Conservation (phyloP, 2,797 vertebrate species). For the Chromobotia macracanthus region DNA sequence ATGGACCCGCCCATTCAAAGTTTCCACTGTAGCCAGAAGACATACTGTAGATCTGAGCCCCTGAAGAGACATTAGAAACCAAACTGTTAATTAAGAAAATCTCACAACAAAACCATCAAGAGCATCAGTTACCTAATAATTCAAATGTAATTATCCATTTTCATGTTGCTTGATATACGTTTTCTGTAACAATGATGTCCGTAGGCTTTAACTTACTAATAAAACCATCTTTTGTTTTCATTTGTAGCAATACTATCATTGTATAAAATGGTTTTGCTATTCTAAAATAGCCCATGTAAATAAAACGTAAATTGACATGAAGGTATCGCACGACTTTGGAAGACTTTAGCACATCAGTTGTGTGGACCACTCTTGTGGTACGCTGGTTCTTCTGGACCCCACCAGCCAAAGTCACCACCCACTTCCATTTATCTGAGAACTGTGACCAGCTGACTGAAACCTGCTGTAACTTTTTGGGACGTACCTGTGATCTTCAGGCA, state of each 20-base stretch:
- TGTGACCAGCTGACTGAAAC: too few species aligned
- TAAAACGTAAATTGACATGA: not conserved
- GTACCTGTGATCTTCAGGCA: constrained; percentile 74
- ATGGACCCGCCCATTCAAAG: constrained; percentile 65
- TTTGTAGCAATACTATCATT: not conserved
- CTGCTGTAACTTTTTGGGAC: not conserved
- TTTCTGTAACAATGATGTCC: not conserved
- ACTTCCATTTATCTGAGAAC: too few species aligned
- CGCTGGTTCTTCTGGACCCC: too few species aligned
- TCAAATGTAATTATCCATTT: not conserved
- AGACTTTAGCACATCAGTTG: too few species aligned
- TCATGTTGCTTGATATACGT: not conserved
- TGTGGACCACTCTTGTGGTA: too few species aligned
- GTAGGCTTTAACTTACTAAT: too few species aligned
- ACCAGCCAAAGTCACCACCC: too few species aligned
- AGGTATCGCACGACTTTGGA: too few species aligned
- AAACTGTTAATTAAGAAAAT: too few species aligned
- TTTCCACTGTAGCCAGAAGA: constrained; percentile 64
- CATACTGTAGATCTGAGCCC: constrained; percentile 70
- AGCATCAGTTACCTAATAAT: not conserved
- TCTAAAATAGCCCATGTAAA: too few species aligned
- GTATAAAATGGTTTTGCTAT: too few species aligned
- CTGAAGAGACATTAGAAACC: constrained; percentile 54
- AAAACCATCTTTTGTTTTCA: not conserved
- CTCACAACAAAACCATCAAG: not conserved